Conservation (phyloP, 2,113 vertebrate genomes). For the Macaca fascicularis region DNA sequence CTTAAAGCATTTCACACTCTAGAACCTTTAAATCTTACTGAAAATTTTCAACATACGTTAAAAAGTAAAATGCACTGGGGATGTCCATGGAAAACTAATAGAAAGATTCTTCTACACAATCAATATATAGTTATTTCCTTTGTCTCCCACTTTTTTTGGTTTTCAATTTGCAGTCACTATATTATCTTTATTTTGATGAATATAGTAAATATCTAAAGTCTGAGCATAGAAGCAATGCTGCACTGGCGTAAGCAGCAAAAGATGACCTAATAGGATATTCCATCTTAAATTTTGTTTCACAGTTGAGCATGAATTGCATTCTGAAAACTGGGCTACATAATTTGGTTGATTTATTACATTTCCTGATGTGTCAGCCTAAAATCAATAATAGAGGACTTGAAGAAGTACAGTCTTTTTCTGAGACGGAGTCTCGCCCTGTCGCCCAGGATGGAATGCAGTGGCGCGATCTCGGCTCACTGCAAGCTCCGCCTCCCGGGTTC, state of each 20-base stretch:
- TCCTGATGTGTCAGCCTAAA: constrained; percentile 87
- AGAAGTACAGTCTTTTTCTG: constrained; percentile 77
- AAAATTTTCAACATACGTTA: not conserved
- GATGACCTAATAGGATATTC: constrained; percentile 2
- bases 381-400: constrained; percentile 83
- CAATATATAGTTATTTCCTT: not conserved
- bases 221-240: not conserved
- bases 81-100: not conserved
- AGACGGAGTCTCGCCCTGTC: too few relatives aligned
- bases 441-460: too few relatives aligned
- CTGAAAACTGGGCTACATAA: constrained; percentile 17
- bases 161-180: not conserved
- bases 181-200: not conserved
- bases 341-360: constrained; percentile 79
- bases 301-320: constrained; percentile 31
- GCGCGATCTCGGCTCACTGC: too few relatives aligned
- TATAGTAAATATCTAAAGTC: not conserved
- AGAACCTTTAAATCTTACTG: not conserved
- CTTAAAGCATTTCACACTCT: not conserved
- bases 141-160: not conserved
- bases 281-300: not conserved
- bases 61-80: not conserved
- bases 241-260: constrained; percentile 13
- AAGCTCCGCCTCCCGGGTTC: too few relatives aligned
- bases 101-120: not conserved